Conservation (phyloP, 1,140 invertebrate species). For the Drosophila nasuta region DNA sequence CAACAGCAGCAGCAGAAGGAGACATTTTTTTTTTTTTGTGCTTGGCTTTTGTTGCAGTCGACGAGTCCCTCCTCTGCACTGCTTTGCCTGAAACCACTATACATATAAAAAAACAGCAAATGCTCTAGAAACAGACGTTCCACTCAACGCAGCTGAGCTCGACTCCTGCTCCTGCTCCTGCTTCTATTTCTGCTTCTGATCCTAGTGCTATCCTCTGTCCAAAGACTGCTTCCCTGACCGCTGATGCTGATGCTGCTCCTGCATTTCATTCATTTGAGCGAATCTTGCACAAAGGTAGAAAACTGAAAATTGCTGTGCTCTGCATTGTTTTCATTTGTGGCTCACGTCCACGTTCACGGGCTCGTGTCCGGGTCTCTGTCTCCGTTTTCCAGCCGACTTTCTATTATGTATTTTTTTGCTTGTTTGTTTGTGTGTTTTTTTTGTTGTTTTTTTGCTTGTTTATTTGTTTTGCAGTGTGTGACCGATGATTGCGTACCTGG, state of each 20-base stretch:
- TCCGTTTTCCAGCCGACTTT: conserved; percentile 39
- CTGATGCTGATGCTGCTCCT: conserved; percentile 12
- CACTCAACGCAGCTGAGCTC: conserved; percentile 75
- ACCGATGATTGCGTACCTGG: conserved; percentile 52
- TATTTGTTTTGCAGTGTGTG: conserved; percentile 17
- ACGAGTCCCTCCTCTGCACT: conserved; percentile 13
- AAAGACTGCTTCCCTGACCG: not conserved
- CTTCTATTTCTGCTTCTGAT: conserved; percentile 1
- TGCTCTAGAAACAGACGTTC: conserved; percentile 79
- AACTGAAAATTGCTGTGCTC: conserved; percentile 75
- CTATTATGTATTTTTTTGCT: conserved; percentile 14
- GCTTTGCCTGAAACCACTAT: conserved; percentile 36
- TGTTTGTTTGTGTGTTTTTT: conserved; percentile 4
- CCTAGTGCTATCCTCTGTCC: not conserved
- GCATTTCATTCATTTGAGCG: conserved; percentile 54
- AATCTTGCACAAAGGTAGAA: conserved; percentile 72
- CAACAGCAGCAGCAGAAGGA: conserved; percentile 49
- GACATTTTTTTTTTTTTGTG: conserved; percentile 66
- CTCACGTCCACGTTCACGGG: conserved; percentile 32
- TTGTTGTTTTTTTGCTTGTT: not conserved
- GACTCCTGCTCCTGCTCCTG: conserved; percentile 5
- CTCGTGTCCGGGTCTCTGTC: conserved; percentile 35
- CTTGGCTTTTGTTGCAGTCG: conserved; percentile 56
- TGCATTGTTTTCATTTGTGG: conserved; percentile 76
- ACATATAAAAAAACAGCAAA: conserved; percentile 53